phyloP scores from a whole-genome alignment of 2,888 invertebrate genomes.

The Temnothorax rugatulus region DNA sequence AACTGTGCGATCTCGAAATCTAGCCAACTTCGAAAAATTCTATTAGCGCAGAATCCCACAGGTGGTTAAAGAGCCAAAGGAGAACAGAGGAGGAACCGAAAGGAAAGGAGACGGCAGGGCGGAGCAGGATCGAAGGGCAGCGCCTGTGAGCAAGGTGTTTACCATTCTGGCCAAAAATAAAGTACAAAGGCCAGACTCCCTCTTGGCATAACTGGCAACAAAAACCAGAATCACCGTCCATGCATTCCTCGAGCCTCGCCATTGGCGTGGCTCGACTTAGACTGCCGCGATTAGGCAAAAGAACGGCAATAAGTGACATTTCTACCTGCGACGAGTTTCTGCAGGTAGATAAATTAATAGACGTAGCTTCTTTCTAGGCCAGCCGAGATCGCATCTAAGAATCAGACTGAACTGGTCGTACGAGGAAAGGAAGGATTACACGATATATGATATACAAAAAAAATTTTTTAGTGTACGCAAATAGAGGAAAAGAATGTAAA shows the following conservation, averaged over 20 bases:
- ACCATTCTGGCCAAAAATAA: conserved; percentile 84
- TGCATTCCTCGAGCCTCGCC: conserved; percentile 77
- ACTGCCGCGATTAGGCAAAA: conserved; percentile 38
- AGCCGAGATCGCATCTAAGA: background rate
- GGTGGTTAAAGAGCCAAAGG: conserved; percentile 44
- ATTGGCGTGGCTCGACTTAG: conserved; percentile 72
- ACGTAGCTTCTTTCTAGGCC: background rate
- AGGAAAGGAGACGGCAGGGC: conserved; percentile 58
- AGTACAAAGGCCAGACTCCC: conserved; percentile 77
- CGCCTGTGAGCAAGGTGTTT: conserved; percentile 85
- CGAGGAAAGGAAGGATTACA: background rate
- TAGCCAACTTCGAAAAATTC: conserved; percentile 23
- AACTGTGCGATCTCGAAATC: background rate
- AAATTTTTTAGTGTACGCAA: background rate
- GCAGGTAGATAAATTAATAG: background rate
- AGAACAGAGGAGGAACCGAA: conserved; percentile 52
- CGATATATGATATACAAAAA: conserved; percentile 1
- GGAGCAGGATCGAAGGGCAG: conserved; percentile 78
- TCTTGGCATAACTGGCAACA: conserved; percentile 80
- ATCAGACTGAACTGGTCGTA: background rate
- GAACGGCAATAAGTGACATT: conserved; percentile 23
- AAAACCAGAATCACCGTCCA: conserved; percentile 81
- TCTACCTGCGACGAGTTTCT: conserved; percentile 32
- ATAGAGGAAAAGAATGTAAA: conserved; percentile 9
- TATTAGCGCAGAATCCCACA: conserved; percentile 56